phyloP scores from a whole-genome alignment of 2,797 vertebrate species.

The Cyprinella venusta region DNA sequence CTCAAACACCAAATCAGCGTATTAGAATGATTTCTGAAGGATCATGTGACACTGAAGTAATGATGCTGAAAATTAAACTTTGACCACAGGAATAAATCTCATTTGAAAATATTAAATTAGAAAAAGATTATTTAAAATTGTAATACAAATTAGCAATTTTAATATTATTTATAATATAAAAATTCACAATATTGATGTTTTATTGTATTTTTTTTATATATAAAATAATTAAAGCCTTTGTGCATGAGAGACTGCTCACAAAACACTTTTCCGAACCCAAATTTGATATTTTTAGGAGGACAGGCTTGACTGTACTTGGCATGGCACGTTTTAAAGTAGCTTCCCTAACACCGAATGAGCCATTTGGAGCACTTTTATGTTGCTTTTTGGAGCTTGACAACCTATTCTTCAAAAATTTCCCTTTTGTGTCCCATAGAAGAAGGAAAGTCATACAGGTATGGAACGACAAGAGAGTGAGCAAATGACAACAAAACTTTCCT shows the following conservation, averaged over 20 bases:
- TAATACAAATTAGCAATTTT: no score
- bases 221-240: neutral
- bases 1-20: no score
- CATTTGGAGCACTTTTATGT: neutral
- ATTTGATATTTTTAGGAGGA: neutral
- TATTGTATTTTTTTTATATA: neutral
- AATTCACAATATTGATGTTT: no score
- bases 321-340: constrained; percentile 2
- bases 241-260: neutral
- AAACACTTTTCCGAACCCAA: neutral
- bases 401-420: neutral
- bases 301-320: neutral
- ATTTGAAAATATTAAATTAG: neutral
- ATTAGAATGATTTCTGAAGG: no score
- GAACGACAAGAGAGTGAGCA: neutral
- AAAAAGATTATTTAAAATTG: no score
- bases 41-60: neutral
- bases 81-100: no score
- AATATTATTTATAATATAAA: no score
- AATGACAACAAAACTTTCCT: constrained; percentile 7
- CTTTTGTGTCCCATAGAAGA: neutral
- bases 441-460: neutral
- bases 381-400: constrained; percentile 14
- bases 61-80: neutral
- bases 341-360: neutral